These are phyloP conservation scores for Catharus minimus DNA, from an alignment of 2,113 vertebrate species.

Conservation along the genomic window DNA sequence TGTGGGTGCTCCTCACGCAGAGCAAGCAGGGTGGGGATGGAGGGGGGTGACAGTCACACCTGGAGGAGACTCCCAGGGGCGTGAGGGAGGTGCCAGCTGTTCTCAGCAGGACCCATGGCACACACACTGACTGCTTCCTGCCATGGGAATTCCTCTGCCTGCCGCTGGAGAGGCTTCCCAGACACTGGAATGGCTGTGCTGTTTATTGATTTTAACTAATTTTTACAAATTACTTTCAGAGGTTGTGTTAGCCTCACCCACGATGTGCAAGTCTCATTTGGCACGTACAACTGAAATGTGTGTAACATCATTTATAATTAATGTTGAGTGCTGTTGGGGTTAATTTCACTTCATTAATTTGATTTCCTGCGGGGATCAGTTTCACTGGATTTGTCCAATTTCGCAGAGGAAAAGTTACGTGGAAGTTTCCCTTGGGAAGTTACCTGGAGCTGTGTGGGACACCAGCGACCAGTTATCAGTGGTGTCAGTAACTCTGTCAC, in stretches of 20 bases:
- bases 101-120: fast-evolving
- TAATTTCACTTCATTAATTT: neutral
- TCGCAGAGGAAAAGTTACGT: neutral
- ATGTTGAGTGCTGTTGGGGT: neutral
- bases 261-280: fast-evolving
- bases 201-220: neutral
- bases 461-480: fast-evolving
- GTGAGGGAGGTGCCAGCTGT: neutral
- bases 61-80: neutral
- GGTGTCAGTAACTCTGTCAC: fast-evolving
- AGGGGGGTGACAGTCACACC: neutral
- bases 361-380: neutral
- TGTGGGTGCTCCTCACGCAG: neutral
- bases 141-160: neutral
- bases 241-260: neutral
- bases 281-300: neutral
- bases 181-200: neutral
- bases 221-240: neutral
- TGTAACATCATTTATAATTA: neutral
- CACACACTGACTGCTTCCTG: fast-evolving
- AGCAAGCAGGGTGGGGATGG: neutral
- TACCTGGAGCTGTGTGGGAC: neutral
- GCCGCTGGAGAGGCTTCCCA: neutral
- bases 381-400: neutral
- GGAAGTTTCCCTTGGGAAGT: neutral